Conservation (phyloP, 2,113 vertebrate species). For the Chinchilla lanigera region DNA sequence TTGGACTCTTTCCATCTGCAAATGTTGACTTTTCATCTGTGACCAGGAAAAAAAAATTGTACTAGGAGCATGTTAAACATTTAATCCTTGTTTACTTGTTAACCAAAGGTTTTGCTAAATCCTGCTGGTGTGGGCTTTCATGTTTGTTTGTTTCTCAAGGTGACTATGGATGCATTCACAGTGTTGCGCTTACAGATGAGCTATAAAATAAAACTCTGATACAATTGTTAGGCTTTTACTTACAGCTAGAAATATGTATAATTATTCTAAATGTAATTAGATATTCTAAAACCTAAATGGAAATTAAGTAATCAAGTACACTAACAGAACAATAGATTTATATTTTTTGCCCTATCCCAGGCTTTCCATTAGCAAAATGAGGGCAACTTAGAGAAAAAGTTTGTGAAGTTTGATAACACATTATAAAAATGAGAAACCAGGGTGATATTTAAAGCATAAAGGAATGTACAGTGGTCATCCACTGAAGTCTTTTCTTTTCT, state of each 20-base stretch:
- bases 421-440: neutral
- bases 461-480: neutral
- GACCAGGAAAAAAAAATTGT: constrained; percentile 79
- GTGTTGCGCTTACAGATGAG: constrained; percentile 27
- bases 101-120: constrained; percentile 76
- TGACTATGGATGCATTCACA: constrained; percentile 75
- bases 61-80: constrained; percentile 80
- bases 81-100: constrained; percentile 86
- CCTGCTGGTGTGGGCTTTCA: constrained; percentile 69
- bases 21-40: constrained; percentile 86
- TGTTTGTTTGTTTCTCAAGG: constrained; percentile 74
- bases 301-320: neutral
- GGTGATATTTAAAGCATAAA: neutral
- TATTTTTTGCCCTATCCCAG: neutral
- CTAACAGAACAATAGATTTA: neutral
- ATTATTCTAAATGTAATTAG: constrained; percentile 55
- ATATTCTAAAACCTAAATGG: neutral
- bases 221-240: constrained; percentile 12
- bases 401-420: neutral
- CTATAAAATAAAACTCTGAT: constrained; percentile 66
- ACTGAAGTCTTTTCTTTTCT: constrained; percentile 15
- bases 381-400: neutral
- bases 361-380: neutral
- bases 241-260: constrained; percentile 57
- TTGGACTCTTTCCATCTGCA: constrained; percentile 84